Conservation (phyloP, 2,113 vertebrate genomes). For the Hippopotamus amphibius region DNA sequence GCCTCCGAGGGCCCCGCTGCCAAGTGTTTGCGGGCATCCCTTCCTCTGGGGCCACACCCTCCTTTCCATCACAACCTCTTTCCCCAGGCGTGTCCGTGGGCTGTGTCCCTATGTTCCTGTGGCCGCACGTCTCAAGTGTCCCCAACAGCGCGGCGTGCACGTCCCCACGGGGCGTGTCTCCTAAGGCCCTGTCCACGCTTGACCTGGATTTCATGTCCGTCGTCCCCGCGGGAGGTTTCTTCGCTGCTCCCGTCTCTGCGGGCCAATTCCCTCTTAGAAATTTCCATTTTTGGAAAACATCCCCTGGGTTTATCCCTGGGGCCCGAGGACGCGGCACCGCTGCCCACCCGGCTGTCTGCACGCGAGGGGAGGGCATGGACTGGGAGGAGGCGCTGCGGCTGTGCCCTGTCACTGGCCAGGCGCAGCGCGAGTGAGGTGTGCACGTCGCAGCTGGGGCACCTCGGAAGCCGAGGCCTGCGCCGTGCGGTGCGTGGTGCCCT, state of each 20-base stretch:
- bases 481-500: too few species aligned
- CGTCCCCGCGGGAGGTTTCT: background rate
- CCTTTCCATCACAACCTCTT: rapidly evolving
- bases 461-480: background rate
- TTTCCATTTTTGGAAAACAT: rapidly evolving
- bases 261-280: background rate
- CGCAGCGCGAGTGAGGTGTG: background rate
- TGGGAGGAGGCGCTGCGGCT: background rate
- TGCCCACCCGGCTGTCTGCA: rapidly evolving
- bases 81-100: too few species aligned
- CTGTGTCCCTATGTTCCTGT: rapidly evolving
- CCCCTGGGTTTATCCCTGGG: background rate
- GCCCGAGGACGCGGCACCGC: rapidly evolving
- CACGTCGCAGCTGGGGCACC: too few species aligned
- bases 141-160: rapidly evolving
- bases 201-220: too few species aligned
- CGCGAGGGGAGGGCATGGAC: too few species aligned
- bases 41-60: too few species aligned
- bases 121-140: background rate
- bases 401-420: background rate
- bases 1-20: background rate
- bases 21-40: background rate
- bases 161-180: background rate
- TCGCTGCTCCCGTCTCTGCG: rapidly evolving
- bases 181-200: rapidly evolving